Base-by-base conservation (phyloP, 2,888 invertebrate genomes). In the Limenitis camilla region DNA sequence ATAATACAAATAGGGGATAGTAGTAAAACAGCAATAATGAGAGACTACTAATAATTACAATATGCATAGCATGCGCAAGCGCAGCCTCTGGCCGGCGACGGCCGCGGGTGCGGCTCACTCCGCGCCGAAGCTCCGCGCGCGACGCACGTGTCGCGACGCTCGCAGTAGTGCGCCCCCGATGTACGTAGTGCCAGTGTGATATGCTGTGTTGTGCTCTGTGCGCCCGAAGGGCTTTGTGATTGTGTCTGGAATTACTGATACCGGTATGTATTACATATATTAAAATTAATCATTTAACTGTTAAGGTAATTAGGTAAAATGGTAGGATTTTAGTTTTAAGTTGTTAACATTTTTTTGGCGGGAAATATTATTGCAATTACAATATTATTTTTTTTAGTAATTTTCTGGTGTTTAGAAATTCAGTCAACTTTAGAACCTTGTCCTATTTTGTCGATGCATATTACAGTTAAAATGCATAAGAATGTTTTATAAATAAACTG, bases 61-160 rank as follows among this genome's bases (percentile, higher is more conserved):
- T 5, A 10, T 2, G 9, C 35, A 6, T n/a, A 35, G 8, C 11
- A 10, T 45, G 54, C 65, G 66, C 60, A 52, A 52, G 61, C 65
- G 65, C 67, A 64, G 63, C 58, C 55, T 61, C 54, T 52, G 42
- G 52, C 52, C 39, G 58, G 54, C 58, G 45, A 51, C 53, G 54
- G 39, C 45, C 44, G 28, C 42, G 28, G 29, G 19, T 19, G 53
- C 44, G 5, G 61, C 59, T 62, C 78, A 85, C 72, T 85, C 75
- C 80, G 86, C 83, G 86, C 74, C 71, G 68, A 81, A 73, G 72
- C 84, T 82, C 84, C 71, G 77, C 78, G 76, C 80, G 83, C 81
- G 85, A 82, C 80, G 66, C 52, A 42, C 60, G 81, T 77, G 82
- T 83, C 82, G 84, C 78, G 82, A 58, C 78, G 81, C 71, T 72